phyloP scores from a whole-genome alignment of 2,797 vertebrate species.

The Serranus cabrilla region DNA sequence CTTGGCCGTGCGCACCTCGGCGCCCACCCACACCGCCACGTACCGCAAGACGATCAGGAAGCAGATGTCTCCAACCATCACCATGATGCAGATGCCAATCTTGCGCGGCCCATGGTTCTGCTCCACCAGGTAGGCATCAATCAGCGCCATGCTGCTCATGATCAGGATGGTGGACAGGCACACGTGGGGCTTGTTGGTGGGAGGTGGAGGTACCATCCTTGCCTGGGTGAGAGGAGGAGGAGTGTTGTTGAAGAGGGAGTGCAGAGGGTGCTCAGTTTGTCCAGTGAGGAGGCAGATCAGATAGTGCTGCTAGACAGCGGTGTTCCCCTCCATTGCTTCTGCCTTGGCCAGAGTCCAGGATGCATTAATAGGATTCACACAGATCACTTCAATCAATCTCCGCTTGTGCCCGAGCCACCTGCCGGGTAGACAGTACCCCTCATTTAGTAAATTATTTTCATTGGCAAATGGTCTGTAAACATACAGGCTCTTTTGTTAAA shows the following conservation, averaged over 20 bases:
- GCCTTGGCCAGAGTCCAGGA: conserved; percentile 76
- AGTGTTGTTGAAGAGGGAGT: conserved; percentile 51
- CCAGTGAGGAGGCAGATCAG: conserved; percentile 67
- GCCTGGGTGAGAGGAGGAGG: conserved; percentile 43
- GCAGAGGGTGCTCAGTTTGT: conserved; percentile 64
- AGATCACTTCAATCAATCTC: conserved; percentile 81
- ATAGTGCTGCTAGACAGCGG: conserved; percentile 70
- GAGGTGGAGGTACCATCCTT: conserved; percentile 87
- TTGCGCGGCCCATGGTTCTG: conserved; percentile 90
- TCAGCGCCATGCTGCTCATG: conserved; percentile 89
- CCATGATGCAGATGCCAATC: conserved; percentile 89
- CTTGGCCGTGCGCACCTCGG: conserved; percentile 91
- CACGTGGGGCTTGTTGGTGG: conserved; percentile 91
- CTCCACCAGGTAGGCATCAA: conserved; percentile 89
- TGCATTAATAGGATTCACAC: conserved; percentile 79
- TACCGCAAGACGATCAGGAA: conserved; percentile 91
- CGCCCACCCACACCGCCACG: conserved; percentile 92
- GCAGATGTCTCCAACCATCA: conserved; percentile 91
- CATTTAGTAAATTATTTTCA: conserved; percentile 78
- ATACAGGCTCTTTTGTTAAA: conserved; percentile 46
- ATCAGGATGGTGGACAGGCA: conserved; percentile 89
- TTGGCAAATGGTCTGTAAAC: conserved; percentile 70
- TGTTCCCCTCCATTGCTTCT: conserved; percentile 73
- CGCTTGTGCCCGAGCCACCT: conserved; percentile 75
- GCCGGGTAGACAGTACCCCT: conserved; percentile 75